Conservation (phyloP, 1,140 invertebrate species). For the Paraescarpia echinospica region DNA sequence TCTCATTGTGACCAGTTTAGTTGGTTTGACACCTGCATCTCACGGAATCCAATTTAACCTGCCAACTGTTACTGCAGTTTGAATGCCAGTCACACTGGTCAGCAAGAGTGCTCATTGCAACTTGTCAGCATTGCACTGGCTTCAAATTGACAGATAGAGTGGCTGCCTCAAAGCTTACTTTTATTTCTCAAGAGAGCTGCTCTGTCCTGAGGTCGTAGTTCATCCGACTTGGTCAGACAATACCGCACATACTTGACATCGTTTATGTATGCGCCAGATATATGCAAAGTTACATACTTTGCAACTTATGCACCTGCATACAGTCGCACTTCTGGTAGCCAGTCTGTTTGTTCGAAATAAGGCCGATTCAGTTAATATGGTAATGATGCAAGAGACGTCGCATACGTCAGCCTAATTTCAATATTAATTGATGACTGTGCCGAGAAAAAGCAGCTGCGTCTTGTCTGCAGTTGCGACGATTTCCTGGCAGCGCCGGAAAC, state of each 20-base stretch:
- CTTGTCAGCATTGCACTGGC: not conserved
- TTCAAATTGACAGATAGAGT: not conserved
- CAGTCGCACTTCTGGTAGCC: not conserved
- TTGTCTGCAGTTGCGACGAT: not conserved
- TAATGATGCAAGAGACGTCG: not conserved
- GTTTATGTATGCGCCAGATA: not conserved
- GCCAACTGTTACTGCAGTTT: no score
- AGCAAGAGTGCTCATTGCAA: not conserved
- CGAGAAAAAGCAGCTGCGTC: not conserved
- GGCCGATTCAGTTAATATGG: not conserved
- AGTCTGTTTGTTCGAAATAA: not conserved
- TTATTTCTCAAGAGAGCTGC: not conserved
- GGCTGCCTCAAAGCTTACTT: not conserved
- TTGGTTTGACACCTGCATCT: no score
- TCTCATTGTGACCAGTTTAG: no score
- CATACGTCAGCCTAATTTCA: not conserved
- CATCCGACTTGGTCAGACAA: not conserved
- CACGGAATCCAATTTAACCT: no score
- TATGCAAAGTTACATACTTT: not conserved
- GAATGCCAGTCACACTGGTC: no score
- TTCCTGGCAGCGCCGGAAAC: not conserved
- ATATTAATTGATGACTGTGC: not conserved
- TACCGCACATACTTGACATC: not conserved
- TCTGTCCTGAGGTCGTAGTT: not conserved
- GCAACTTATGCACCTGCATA: not conserved